Evolutionary conservation across 2,113 vertebrate genomes (phyloP).

Genomic region (Gallinago undulata): DNA sequence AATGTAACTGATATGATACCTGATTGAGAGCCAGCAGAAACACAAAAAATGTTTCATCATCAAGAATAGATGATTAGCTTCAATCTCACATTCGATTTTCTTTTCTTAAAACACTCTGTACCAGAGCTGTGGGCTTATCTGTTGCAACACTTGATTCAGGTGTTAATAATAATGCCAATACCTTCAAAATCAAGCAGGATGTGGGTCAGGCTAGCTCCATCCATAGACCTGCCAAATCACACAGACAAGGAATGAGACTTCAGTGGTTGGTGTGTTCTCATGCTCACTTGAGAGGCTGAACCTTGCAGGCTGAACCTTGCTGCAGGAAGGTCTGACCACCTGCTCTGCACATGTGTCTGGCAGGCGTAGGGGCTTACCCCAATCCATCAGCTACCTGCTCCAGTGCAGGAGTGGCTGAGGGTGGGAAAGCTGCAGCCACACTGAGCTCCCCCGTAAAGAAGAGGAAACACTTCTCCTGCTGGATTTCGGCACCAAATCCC

Average conservation of each 20-base stretch:
- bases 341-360: not conserved
- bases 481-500: accelerated
- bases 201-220: not conserved
- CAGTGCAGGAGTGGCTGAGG: not conserved
- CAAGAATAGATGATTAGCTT: not conserved
- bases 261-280: not conserved
- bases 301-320: not conserved
- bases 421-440: not conserved
- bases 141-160: not conserved
- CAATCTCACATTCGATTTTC: not conserved
- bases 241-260: not conserved
- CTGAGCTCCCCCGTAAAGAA: not conserved
- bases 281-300: not conserved
- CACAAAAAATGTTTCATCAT: not conserved
- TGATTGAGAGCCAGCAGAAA: not conserved
- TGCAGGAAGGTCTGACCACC: not conserved
- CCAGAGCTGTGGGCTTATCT: not conserved
- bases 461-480: not conserved
- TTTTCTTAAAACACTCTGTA: not conserved
- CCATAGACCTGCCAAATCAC: not conserved
- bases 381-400: not conserved
- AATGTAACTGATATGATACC: not conserved
- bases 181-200: not conserved
- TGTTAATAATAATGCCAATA: not conserved
- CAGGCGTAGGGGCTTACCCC: not conserved